Percentiles rank a stretch among this genome's conserved stretches.
Evolutionary conservation across 2,797 vertebrate genomes (phyloP).

Genomic region (Aplochiton taeniatus): DNA sequence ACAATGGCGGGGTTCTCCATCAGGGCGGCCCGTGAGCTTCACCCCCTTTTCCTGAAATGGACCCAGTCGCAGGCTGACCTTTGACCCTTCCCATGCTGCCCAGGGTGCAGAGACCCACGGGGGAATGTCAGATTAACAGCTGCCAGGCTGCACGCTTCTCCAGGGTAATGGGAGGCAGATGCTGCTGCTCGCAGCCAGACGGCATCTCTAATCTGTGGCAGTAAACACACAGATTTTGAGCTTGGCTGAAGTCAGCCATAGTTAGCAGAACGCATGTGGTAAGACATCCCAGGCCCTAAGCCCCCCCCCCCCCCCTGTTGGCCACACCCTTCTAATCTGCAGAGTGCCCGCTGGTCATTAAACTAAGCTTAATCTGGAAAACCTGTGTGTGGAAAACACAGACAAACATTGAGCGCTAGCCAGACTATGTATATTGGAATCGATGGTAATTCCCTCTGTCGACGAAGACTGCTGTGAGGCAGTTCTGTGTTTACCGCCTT

Average conservation of each 20-base stretch:
- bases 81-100: too few species aligned
- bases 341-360: constrained; percentile 47
- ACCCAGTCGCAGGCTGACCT: too few species aligned
- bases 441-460: constrained; percentile 55
- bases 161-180: constrained; percentile 65
- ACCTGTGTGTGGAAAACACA: constrained; percentile 33
- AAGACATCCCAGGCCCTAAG: too few species aligned
- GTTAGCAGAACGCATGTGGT: constrained; percentile 2
- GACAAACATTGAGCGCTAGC: constrained; percentile 40
- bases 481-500: constrained; percentile 37
- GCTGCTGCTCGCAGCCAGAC: constrained; percentile 44
- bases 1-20: too few species aligned
- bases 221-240: constrained; percentile 46
- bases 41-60: too few species aligned
- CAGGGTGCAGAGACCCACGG: constrained; percentile 27
- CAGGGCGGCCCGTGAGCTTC: too few species aligned
- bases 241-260: constrained; percentile 13
- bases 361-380: constrained; percentile 37
- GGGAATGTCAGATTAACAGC: constrained; percentile 58
- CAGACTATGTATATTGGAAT: constrained; percentile 45
- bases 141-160: constrained; percentile 54
- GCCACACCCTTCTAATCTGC: neutral
- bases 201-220: constrained; percentile 55
- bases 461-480: constrained; percentile 29
- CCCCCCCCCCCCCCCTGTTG: too few species aligned